Base-by-base conservation (phyloP, 2,797 vertebrate genomes). In the Rhinichthys osculus region DNA sequence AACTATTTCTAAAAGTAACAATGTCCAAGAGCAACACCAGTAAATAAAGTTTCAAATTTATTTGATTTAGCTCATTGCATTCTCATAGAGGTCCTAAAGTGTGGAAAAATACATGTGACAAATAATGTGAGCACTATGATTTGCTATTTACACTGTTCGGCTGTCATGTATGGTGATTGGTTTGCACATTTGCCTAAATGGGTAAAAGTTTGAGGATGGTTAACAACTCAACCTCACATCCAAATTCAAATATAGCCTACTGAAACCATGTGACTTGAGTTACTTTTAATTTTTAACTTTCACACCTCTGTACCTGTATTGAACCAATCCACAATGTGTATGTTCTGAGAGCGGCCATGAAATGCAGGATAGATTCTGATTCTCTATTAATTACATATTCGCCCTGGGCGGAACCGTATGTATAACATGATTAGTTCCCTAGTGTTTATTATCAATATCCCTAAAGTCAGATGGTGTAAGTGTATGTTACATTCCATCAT, bases 311-410 rank as follows among this genome's bases (percentile, higher is more conserved):
- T 72, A 35, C 30, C 17, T 30, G 47, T 44, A 71, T 71, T 86
- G 16, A 69, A 52, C 66, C 57, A 82, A 73, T 79, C 27, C 19
- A 67, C 83, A 81, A 80, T 72, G 50, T 72, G 69, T 67, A 21
- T 77, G 66, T 67, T 81, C 66, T 38, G 82, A 57, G 33, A 30
- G 42, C 9, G 6, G 67, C 40, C 81, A 86, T 64, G 78, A 79
- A 80, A 47, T 44, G 7, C 17, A 11, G 67, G 72, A 44, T 73
- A 77, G 72, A 84, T 78, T 82, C 72, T 74, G 77, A 85, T 85
- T 69, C 73, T 83, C 4, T 33, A 71, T 27, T 74, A 67, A 84
- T 76, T 74, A 42, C n/a, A 35, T 66, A 13, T 50, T 69, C 83
- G 67, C 35, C 30, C 62, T 54, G 70, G 73, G 50, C 81, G 57